Evolutionary conservation across 2,113 vertebrate genomes (phyloP).

Genomic region (Percopsis transmontana): DNA sequence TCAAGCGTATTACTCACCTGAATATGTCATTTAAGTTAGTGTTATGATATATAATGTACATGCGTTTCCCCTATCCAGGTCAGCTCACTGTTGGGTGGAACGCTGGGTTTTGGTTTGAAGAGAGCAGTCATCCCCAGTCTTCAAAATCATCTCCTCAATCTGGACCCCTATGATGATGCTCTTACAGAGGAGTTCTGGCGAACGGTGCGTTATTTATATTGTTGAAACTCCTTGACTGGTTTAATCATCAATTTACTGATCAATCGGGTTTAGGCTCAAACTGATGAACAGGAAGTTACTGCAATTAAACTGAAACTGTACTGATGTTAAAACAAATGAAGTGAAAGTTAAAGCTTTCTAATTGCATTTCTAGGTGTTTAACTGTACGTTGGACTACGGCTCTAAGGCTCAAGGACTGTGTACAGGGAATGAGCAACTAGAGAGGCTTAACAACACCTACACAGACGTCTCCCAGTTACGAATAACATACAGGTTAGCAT

Average conservation of each 20-base stretch:
- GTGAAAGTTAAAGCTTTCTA: not conserved
- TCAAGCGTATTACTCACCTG: too few relatives aligned
- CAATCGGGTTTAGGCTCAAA: too few relatives aligned
- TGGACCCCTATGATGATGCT: slow-evolving; percentile 75
- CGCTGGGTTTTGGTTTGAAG: slow-evolving; percentile 81
- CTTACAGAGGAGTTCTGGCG: slow-evolving; percentile 87
- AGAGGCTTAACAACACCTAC: slow-evolving; percentile 79
- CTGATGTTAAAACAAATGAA: not conserved
- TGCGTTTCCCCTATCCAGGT: slow-evolving; percentile 40
- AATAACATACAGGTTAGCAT: slow-evolving; percentile 77
- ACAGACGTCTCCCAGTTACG: slow-evolving; percentile 84
- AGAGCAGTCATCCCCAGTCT: slow-evolving; percentile 79
- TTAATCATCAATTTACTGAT: too few relatives aligned
- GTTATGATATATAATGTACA: not conserved
- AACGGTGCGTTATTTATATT: slow-evolving; percentile 47
- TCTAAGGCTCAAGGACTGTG: slow-evolving; percentile 71
- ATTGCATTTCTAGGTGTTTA: slow-evolving; percentile 70
- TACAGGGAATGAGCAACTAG: slow-evolving; percentile 75
- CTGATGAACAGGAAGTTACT: too few relatives aligned
- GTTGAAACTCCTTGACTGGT: not conserved
- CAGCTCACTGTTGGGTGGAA: slow-evolving; percentile 76
- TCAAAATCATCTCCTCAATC: slow-evolving; percentile 69
- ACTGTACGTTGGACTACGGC: slow-evolving; percentile 79
- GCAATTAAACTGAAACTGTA: not conserved
- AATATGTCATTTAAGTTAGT: too few relatives aligned